These are phyloP conservation scores for Daboia siamensis DNA, from an alignment of 2,113 vertebrate species.

Conservation along the genomic window DNA sequence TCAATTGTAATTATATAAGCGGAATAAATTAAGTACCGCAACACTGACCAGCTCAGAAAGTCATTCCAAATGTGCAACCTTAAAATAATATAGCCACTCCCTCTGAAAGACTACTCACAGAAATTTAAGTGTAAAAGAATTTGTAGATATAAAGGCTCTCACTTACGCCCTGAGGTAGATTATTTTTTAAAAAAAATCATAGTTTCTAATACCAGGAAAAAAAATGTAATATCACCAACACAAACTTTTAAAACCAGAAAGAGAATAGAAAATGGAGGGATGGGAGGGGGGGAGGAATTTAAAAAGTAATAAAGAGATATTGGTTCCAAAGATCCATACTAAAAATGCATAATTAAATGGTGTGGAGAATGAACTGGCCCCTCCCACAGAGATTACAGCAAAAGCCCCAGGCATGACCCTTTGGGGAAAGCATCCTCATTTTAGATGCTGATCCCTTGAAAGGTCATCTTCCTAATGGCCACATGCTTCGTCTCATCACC, in stretches of 20 bases:
- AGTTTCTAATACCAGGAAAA: neutral
- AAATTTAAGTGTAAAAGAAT: neutral
- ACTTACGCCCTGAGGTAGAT: neutral
- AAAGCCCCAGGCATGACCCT: neutral
- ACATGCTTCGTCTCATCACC: no score
- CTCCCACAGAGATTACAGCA: neutral
- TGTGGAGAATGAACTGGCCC: neutral
- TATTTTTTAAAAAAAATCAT: neutral
- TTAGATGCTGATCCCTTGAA: neutral
- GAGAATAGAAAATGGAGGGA: neutral
- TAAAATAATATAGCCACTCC: neutral
- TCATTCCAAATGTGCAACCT: neutral
- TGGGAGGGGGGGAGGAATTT: neutral
- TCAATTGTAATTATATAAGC: neutral
- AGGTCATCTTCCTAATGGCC: neutral
- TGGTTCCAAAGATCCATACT: neutral
- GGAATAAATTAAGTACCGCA: neutral
- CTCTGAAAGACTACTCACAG: neutral
- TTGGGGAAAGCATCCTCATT: neutral
- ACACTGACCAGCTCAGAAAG: neutral
- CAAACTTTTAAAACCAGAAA: neutral
- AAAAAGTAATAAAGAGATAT: neutral
- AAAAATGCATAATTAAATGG: neutral
- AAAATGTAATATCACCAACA: neutral
- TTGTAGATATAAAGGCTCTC: neutral